Percentiles rank a stretch among this genome's conserved stretches.
These are phyloP conservation scores for Ooceraea biroi DNA, from an alignment of 1,140 invertebrate species.

Conservation along the genomic window DNA sequence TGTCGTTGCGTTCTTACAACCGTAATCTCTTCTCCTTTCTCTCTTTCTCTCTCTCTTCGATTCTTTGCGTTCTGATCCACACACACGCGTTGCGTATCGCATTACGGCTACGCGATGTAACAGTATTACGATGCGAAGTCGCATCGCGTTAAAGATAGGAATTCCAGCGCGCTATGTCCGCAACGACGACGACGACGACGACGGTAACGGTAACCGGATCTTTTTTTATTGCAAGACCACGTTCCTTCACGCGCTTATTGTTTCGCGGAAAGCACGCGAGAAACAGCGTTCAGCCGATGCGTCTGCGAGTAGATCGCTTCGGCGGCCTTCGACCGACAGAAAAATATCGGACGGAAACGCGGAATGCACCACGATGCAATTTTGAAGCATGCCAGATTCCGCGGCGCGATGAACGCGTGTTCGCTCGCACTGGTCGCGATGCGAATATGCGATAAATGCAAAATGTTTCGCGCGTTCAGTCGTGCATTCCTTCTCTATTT, in stretches of 20 bases:
- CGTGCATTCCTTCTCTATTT: constrained; percentile 26
- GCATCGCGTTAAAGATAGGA: constrained; percentile 35
- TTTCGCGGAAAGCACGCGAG: constrained; percentile 37
- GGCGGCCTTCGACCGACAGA: constrained; percentile 16
- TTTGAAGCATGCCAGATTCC: constrained; percentile 41
- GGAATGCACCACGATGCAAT: constrained; percentile 44
- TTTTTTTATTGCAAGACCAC: constrained; percentile 47
- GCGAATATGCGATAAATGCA: constrained; percentile 46
- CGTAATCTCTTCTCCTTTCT: neutral
- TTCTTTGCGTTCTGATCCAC: neutral
- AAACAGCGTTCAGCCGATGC: constrained; percentile 34
- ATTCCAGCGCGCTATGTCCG: constrained; percentile 33
- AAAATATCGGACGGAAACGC: constrained; percentile 38
- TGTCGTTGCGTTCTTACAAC: neutral
- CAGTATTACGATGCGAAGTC: constrained; percentile 39
- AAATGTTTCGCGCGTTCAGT: constrained; percentile 40
- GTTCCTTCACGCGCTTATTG: constrained; percentile 25
- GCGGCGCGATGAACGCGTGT: constrained; percentile 7
- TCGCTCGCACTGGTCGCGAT: constrained; percentile 1
- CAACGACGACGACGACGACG: neutral
- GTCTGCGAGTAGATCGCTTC: constrained; percentile 18
- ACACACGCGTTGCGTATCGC: constrained; percentile 39
- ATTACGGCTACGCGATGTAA: constrained; percentile 40
- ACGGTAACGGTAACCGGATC: constrained; percentile 48
- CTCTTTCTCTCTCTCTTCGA: neutral